A percentile compares a stretch with the other conserved stretches of the same genome.
These are phyloP conservation scores for Lepidurus packardi DNA, from an alignment of 1,140 invertebrate genomes.

Conservation along the genomic window DNA sequence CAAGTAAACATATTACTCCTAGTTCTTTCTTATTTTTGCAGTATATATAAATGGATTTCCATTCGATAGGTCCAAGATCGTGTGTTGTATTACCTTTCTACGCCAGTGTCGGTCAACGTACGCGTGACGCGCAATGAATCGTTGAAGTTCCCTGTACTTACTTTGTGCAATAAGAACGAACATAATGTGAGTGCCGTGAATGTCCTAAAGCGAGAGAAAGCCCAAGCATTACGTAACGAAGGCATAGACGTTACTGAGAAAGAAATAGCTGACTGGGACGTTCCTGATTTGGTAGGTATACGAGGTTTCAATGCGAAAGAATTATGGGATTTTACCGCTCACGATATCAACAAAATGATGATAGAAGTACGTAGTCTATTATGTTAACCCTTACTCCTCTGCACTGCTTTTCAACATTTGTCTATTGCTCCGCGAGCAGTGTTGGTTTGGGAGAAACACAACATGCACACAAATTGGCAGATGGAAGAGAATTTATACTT, in stretches of 20 bases:
- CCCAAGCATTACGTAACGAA: background rate
- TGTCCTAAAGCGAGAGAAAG: background rate
- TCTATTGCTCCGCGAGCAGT: conserved; percentile 30
- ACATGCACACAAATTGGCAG: conserved; percentile 36
- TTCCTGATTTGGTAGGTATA: conserved; percentile 32
- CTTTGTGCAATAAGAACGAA: conserved; percentile 39
- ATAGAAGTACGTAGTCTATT: conserved; percentile 28
- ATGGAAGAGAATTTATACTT: conserved; percentile 38
- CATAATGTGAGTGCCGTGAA: conserved; percentile 36
- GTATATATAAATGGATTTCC: background rate
- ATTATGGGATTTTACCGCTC: conserved; percentile 32
- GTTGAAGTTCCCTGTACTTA: conserved; percentile 38
- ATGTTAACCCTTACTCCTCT: too few species aligned
- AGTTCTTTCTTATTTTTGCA: background rate
- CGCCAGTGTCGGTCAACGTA: conserved; percentile 39
- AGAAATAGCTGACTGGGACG: conserved; percentile 8
- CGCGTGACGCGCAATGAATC: conserved; percentile 38
- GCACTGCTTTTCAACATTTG: background rate
- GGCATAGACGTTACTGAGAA: background rate
- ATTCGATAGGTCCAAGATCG: conserved; percentile 34
- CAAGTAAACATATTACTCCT: conserved; percentile 18
- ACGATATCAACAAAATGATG: conserved; percentile 27
- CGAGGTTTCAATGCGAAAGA: conserved; percentile 32
- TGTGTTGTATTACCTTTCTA: conserved; percentile 34
- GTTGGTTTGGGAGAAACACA: conserved; percentile 38